These are phyloP conservation scores for Neolamprologus brichardi DNA, from an alignment of 2,113 vertebrate genomes.

Conservation along the genomic window DNA sequence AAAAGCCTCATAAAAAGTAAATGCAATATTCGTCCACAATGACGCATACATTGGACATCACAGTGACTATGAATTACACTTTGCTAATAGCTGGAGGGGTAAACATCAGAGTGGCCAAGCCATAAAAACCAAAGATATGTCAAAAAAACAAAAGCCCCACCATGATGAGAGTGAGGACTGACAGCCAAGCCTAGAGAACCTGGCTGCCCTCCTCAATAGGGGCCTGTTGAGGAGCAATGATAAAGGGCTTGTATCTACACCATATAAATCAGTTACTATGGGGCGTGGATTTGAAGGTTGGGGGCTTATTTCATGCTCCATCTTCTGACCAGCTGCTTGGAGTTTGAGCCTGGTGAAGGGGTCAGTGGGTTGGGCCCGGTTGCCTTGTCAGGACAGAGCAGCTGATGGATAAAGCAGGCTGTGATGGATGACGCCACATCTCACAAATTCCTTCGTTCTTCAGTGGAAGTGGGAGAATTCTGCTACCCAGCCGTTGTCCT, in stretches of 20 bases:
- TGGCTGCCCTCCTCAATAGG: not conserved
- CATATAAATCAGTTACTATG: slow-evolving; percentile 32
- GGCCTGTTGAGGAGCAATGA: not conserved
- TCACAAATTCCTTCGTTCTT: not conserved
- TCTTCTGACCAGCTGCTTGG: slow-evolving; percentile 38
- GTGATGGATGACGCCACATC: slow-evolving; percentile 17
- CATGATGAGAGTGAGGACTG: not conserved
- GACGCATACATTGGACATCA: slow-evolving; percentile 28
- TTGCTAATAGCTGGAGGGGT: slow-evolving; percentile 7
- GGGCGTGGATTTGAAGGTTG: not conserved
- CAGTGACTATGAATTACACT: not conserved
- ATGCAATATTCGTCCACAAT: slow-evolving; percentile 7
- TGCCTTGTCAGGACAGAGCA: not conserved
- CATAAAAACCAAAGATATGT: not conserved
- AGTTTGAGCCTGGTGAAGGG: not conserved
- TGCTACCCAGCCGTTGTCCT: not conserved
- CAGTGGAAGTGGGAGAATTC: not conserved
- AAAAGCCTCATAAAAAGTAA: not conserved
- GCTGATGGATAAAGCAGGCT: slow-evolving; percentile 11
- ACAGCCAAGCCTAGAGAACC: not conserved
- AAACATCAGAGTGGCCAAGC: slow-evolving; percentile 11
- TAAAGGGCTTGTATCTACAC: slow-evolving; percentile 11
- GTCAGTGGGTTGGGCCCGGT: not conserved
- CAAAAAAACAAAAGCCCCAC: slow-evolving; percentile 12
- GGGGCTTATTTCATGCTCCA: slow-evolving; percentile 22